Conservation (phyloP, 2,888 invertebrate genomes). For the Hypselothyrea guttata region DNA sequence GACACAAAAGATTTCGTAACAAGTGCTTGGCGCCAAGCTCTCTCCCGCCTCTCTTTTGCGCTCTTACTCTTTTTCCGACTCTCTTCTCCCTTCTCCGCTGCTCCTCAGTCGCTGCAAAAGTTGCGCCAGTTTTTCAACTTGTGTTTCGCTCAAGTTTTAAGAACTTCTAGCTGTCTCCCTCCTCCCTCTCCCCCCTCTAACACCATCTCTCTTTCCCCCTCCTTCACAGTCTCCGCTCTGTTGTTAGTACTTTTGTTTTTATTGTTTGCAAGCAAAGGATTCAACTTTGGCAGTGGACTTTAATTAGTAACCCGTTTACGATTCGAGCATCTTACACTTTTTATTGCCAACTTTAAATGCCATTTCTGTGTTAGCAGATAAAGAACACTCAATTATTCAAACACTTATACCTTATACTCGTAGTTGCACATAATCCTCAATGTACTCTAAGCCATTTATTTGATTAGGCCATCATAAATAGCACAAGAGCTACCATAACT, state of each 20-base stretch:
- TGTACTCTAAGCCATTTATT: slow-evolving; percentile 24
- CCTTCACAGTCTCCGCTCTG: too few relatives aligned
- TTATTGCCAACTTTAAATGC: slow-evolving; percentile 53
- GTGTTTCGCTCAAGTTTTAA: slow-evolving; percentile 25
- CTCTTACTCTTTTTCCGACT: not conserved
- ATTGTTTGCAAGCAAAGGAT: slow-evolving; percentile 18
- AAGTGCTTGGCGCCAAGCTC: slow-evolving; percentile 30
- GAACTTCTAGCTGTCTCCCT: slow-evolving; percentile 9
- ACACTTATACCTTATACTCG: not conserved
- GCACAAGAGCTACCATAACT: not conserved
- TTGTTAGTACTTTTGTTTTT: slow-evolving; percentile 11
- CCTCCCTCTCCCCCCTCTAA: too few relatives aligned
- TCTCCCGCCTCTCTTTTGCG: not conserved
- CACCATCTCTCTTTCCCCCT: too few relatives aligned
- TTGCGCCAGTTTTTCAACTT: slow-evolving; percentile 42
- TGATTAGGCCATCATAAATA: slow-evolving; percentile 15
- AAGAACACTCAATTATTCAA: slow-evolving; percentile 51
- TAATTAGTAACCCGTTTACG: slow-evolving; percentile 35
- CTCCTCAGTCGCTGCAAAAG: slow-evolving; percentile 12
- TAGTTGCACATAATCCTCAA: not conserved
- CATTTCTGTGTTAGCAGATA: slow-evolving; percentile 45
- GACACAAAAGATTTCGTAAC: slow-evolving; percentile 60
- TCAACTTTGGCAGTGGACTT: slow-evolving; percentile 35
- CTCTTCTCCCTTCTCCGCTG: not conserved
- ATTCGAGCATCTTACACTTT: not conserved